Conservation (phyloP, 2,113 vertebrate species). For the western clawed frog (Xenopus tropicalis) region DNA sequence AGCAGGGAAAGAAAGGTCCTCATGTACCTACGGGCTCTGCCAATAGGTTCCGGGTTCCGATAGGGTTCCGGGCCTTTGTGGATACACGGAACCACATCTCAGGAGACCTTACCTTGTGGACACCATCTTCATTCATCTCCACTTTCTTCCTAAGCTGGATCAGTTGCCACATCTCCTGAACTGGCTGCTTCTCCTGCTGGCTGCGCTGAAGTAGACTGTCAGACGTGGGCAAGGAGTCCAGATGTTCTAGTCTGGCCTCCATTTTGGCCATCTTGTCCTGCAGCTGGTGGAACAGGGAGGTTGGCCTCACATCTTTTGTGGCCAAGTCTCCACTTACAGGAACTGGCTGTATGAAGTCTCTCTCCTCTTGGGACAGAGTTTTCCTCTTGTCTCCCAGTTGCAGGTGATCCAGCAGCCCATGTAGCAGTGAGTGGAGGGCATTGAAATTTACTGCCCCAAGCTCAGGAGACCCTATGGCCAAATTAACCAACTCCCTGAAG, state of each 20-base stretch:
- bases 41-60: too few species aligned
- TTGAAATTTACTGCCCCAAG: slow-evolving; percentile 51
- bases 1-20: too few species aligned
- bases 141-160: slow-evolving; percentile 57
- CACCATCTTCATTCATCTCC: slow-evolving; percentile 52
- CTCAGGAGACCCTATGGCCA: slow-evolving; percentile 49
- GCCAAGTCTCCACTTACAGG: not conserved
- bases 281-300: slow-evolving; percentile 50
- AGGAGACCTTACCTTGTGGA: slow-evolving; percentile 47
- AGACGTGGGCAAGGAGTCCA: slow-evolving; percentile 11
- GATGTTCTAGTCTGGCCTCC: not conserved
- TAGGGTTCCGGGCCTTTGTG: too few species aligned
- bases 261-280: slow-evolving; percentile 36
- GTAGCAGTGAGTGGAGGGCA: slow-evolving; percentile 52
- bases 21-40: too few species aligned
- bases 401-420: slow-evolving; percentile 55
- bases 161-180: slow-evolving; percentile 46
- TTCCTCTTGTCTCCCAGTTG: slow-evolving; percentile 28
- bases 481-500: slow-evolving; percentile 48
- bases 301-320: not conserved
- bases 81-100: too few species aligned
- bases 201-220: slow-evolving; percentile 32
- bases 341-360: slow-evolving; percentile 47
- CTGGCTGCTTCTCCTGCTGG: not conserved
- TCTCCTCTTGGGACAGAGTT: slow-evolving; percentile 10